phyloP scores from a whole-genome alignment of 2,888 invertebrate genomes.

The Ommatoiulus sabulosus region DNA sequence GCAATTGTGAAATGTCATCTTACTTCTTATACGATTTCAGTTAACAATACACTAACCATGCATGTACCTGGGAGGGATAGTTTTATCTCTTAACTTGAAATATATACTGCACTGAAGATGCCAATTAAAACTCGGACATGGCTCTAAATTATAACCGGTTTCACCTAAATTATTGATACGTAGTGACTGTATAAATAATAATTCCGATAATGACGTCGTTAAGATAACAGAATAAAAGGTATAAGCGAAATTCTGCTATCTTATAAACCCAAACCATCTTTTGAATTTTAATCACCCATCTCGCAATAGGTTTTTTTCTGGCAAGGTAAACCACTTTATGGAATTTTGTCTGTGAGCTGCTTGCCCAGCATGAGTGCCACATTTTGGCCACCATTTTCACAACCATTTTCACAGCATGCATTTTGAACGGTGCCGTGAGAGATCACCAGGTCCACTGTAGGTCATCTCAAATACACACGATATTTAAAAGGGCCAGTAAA shows the following conservation, averaged over 20 bases:
- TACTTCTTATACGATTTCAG: not conserved
- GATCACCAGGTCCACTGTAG: conserved; percentile 27
- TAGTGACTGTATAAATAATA: conserved; percentile 10
- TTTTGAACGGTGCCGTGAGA: not conserved
- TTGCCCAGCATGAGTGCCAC: conserved; percentile 52
- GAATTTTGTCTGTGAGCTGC: conserved; percentile 50
- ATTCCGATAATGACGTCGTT: conserved; percentile 45
- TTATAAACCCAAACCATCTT: conserved; percentile 5
- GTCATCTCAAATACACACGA: not conserved
- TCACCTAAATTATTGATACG: conserved; percentile 38
- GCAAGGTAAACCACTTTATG: conserved; percentile 54
- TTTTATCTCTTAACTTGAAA: not conserved
- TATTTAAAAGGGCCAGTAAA: conserved; percentile 32
- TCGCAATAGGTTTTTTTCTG: conserved; percentile 9
- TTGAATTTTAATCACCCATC: conserved; percentile 35
- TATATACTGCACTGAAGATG: conserved; percentile 11
- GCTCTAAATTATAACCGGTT: conserved; percentile 44
- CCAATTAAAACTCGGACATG: conserved; percentile 21
- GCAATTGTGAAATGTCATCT: conserved; percentile 9
- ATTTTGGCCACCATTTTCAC: conserved; percentile 50
- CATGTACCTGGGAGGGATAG: not conserved
- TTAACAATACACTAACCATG: not conserved
- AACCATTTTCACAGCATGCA: conserved; percentile 31
- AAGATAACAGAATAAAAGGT: not conserved
- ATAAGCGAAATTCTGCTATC: conserved; percentile 18